Evolutionary conservation across 1,140 invertebrate genomes (phyloP).

Genomic region (Mesaphorura yosii): DNA sequence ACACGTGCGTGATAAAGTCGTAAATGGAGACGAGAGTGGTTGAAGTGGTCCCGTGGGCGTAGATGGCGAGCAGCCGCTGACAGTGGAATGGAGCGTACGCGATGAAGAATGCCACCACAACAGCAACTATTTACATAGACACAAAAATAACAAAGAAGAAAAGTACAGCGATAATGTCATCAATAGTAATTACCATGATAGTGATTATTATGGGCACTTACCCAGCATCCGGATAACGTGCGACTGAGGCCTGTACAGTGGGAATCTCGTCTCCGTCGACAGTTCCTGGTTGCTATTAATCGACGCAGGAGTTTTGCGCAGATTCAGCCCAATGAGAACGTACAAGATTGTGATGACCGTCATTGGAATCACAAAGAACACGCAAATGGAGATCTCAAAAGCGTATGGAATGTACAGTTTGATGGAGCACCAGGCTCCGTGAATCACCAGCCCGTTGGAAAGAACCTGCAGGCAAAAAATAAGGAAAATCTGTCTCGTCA

Average conservation of each 20-base stretch:
- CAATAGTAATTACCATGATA: not conserved
- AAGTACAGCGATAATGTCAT: too few species aligned
- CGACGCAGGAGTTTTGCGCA: conserved; percentile 30
- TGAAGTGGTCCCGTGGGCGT: conserved; percentile 36
- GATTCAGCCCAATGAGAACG: conserved; percentile 36
- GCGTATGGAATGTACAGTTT: conserved; percentile 27
- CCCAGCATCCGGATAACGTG: conserved; percentile 55
- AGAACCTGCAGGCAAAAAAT: too few species aligned
- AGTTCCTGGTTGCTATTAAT: conserved; percentile 26
- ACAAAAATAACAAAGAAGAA: too few species aligned
- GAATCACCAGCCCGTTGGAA: conserved; percentile 21
- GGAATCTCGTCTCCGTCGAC: conserved; percentile 26
- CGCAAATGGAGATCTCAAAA: conserved; percentile 29
- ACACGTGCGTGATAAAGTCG: conserved; percentile 36
- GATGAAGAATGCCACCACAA: conserved; percentile 81
- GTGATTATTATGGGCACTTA: conserved; percentile 37
- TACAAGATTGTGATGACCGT: conserved; percentile 35
- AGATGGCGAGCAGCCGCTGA: conserved; percentile 32
- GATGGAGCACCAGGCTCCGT: conserved; percentile 30
- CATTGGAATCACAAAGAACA: conserved; percentile 32
- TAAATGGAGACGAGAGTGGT: conserved; percentile 20
- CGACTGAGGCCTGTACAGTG: conserved; percentile 41
- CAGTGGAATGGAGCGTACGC: conserved; percentile 83
- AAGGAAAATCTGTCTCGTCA: too few species aligned
- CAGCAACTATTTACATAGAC: conserved; percentile 81